Percentiles rank a stretch among this genome's conserved stretches.
Evolutionary conservation across 2,113 vertebrate species (phyloP).

Genomic region (Peromyscus leucopus): DNA sequence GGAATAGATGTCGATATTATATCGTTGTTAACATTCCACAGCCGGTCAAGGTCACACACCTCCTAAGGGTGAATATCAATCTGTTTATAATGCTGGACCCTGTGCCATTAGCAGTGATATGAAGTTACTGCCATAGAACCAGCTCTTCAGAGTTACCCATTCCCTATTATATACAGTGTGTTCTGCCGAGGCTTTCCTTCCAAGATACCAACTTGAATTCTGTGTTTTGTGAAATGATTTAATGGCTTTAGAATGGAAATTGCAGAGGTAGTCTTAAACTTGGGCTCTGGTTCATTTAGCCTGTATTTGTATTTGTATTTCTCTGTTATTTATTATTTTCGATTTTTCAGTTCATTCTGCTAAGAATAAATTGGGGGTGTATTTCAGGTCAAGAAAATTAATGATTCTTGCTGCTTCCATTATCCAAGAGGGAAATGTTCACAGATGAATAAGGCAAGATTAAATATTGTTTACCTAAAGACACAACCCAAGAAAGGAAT

Average conservation of each 20-base stretch:
- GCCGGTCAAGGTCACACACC: not conserved
- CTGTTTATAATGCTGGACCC: not conserved
- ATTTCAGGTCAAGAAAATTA: slow-evolving; percentile 57
- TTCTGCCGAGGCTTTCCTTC: not conserved
- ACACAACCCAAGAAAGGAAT: not conserved
- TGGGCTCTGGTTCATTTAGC: not conserved
- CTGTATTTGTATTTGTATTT: slow-evolving; percentile 34
- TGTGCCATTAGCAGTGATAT: not conserved
- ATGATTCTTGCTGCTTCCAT: slow-evolving; percentile 8
- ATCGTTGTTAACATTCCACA: slow-evolving; percentile 29
- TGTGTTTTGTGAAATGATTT: not conserved
- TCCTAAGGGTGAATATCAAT: not conserved
- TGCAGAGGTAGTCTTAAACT: slow-evolving; percentile 31
- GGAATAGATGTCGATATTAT: slow-evolving; percentile 20
- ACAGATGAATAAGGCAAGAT: slow-evolving; percentile 37
- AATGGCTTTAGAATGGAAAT: slow-evolving; percentile 33
- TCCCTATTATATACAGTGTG: not conserved
- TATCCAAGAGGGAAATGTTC: slow-evolving; percentile 40
- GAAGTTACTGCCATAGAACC: not conserved
- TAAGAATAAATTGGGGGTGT: not conserved
- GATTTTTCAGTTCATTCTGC: not conserved
- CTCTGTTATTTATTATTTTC: slow-evolving; percentile 45
- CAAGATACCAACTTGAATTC: not conserved
- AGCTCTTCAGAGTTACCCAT: not conserved
- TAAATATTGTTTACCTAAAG: slow-evolving; percentile 27